Base-by-base conservation (phyloP, 2,888 invertebrate genomes). In the Entomobrya multifasciata region DNA sequence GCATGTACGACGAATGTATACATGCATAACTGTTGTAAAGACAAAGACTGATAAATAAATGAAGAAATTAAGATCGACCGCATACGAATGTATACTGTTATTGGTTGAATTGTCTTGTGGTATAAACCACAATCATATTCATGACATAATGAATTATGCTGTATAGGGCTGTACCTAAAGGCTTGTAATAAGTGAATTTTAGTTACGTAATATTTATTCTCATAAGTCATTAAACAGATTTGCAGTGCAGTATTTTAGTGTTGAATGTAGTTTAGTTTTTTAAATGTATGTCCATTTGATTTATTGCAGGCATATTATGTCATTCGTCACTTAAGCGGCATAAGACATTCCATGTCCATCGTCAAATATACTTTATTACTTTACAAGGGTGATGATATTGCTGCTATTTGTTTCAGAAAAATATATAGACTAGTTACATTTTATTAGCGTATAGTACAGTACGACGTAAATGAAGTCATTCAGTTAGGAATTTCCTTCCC, bases 191-290 rank as follows among this genome's bases (percentile, higher is more conserved):
- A 41, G 27, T 17, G 36, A 8, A 2, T 47, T 70, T 70, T 70
- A 17, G 22, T 70, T 44, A 67, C 67, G 70, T 47, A 70, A 70
- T 49, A 70, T 70, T 47, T 44, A 70, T 47, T 70, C 25, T 49
- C 47, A 25, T n/a, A 70, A 47, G 22, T 70, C 49, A 49, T 49
- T 25, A 47, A 27, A 10, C 49, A 70, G 25, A 65, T 36, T 36
- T 41, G 17, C 30, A 36, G 36, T 65, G 22, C 30, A 27, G 27
- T 8, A 6, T 36, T 6, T 36, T 36, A 6, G 27, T 27, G 30
- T n/a, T n/a, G n/a, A 15, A 30, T 67, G 20, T 20, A 67, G n/a
- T 15, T 49, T 13, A 10, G 5, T 15, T 70, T 47, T 47, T 49
- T 47, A 36, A 17, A 17, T 44, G 44, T 41, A 67, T 70, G 70